Evolutionary conservation across 2,113 vertebrate genomes (phyloP).

Genomic region (Apeltes quadracus): DNA sequence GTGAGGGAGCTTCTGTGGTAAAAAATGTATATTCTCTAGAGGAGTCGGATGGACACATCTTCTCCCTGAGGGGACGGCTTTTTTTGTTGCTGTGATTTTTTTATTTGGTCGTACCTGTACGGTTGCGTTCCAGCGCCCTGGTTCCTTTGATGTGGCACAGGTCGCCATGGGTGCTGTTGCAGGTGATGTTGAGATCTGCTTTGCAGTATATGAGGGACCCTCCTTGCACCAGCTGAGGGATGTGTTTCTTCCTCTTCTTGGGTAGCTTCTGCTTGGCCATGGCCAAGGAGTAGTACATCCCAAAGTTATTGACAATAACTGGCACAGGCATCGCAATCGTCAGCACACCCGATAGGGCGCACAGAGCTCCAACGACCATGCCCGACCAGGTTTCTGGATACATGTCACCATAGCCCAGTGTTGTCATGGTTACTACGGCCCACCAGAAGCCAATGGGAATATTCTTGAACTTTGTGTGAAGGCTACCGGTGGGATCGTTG

Average conservation of each 20-base stretch:
- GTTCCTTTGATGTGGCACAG: conserved; percentile 87
- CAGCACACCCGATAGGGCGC: conserved; percentile 92
- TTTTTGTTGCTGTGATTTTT: conserved; percentile 1
- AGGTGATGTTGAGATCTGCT: conserved; percentile 90
- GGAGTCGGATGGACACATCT: conserved; percentile 18
- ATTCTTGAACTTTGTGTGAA: conserved; percentile 97
- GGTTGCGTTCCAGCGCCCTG: conserved; percentile 88
- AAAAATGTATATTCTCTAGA: conserved; percentile 3
- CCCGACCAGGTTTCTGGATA: conserved; percentile 98
- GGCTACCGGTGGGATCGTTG: conserved; percentile 90
- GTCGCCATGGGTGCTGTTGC: conserved; percentile 93
- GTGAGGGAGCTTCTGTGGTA: conserved; percentile 12
- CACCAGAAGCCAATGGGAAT: conserved; percentile 99
- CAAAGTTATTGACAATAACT: conserved; percentile 99
- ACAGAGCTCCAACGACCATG: conserved; percentile 96
- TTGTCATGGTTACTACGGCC: conserved; percentile 99
- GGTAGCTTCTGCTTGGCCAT: conserved; percentile 99
- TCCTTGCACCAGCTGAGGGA: conserved; percentile 89
- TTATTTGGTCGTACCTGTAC: conserved; percentile 87
- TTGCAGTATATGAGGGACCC: conserved; percentile 93
- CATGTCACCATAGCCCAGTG: conserved; percentile 97
- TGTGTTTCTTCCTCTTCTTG: conserved; percentile 96
- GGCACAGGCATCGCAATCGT: conserved; percentile 99
- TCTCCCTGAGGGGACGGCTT: conserved; percentile 27
- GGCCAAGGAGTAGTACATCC: conserved; percentile 99